Base-by-base conservation (phyloP, 2,888 invertebrate species). In the Tridacna gigas region DNA sequence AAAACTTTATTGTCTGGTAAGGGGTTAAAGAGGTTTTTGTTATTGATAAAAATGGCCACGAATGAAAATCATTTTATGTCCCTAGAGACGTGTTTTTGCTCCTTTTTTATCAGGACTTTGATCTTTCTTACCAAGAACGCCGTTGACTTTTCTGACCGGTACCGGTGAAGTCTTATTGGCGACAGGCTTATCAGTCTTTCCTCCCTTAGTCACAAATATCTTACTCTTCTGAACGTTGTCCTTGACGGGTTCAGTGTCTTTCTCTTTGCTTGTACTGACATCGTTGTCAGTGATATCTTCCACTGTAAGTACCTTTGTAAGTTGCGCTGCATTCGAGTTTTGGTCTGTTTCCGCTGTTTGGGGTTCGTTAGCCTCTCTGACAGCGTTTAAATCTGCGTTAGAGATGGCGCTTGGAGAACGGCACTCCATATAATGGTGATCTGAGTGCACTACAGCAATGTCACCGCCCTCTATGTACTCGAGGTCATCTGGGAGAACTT, bases 391-490 rank as follows among this genome's bases (percentile, higher is more conserved):
- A 1, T 71, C 71, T 4, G 48, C 25, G 18, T 51, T 71, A 0
- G 71, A 71, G 7, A 71, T 5, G 22, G 71, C 71, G 22, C 51
- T 71, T 9, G 48, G 13, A 25, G 51, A n/a, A 15, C 71, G 45
- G 3, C 51, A 25, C 7, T 71, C 71, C n/a, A 51, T 12, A 26
- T 51, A 71, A 0, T 71, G 71, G 37, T 71, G 71, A 45, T 71
- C 71, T 22, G 71, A 48, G 22, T 71, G 71, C 20, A 71, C 71
- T 12, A 51, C 51, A 4, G 84, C 79, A 22, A 87, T 84, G 69
- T 87, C 87, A 0, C 87, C 87, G 15, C 87, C 84, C 56, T 87
- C 87, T 11, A 87, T 85, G 47, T 87, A 87, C 18, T 87, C 87
- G 15, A 87, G 48, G 26, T 87, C 87, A 63, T 87, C 87, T 4